These are phyloP conservation scores for Temnothorax nylanderi DNA, from an alignment of 1,140 invertebrate genomes.

Conservation along the genomic window DNA sequence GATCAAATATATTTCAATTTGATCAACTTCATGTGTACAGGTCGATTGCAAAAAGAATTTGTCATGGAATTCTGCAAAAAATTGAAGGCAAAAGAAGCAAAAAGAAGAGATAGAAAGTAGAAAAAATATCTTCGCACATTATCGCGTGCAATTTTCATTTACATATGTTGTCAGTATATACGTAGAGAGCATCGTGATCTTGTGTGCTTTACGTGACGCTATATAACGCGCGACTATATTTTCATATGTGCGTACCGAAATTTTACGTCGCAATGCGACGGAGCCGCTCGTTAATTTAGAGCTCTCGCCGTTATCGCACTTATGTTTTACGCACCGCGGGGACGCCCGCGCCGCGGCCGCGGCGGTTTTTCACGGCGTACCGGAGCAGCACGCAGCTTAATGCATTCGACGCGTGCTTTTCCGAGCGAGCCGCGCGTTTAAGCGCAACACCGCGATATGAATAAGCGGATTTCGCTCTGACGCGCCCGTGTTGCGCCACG, in stretches of 20 bases:
- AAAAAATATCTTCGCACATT: background rate
- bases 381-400: constrained; percentile 8
- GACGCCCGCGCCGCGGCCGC: too few species aligned
- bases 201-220: background rate
- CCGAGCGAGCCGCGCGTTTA: constrained; percentile 31
- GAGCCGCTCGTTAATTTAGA: constrained; percentile 51
- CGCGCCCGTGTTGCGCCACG: background rate
- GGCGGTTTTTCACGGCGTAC: constrained; percentile 32
- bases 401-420: constrained; percentile 46
- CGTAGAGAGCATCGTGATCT: background rate
- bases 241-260: constrained; percentile 16
- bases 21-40: background rate
- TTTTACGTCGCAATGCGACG: background rate
- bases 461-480: constrained; percentile 53
- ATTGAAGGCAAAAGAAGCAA: too few species aligned
- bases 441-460: constrained; percentile 49
- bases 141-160: background rate
- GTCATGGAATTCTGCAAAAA: background rate
- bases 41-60: background rate
- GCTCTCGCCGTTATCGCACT: constrained; percentile 29
- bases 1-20: constrained; percentile 4
- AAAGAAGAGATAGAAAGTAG: background rate
- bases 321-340: constrained; percentile 11
- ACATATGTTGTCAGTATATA: background rate
- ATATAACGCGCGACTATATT: background rate